Percentiles rank a stretch among this genome's conserved stretches.
phyloP scores from a whole-genome alignment of 2,797 vertebrate species.

The Chanos chanos region DNA sequence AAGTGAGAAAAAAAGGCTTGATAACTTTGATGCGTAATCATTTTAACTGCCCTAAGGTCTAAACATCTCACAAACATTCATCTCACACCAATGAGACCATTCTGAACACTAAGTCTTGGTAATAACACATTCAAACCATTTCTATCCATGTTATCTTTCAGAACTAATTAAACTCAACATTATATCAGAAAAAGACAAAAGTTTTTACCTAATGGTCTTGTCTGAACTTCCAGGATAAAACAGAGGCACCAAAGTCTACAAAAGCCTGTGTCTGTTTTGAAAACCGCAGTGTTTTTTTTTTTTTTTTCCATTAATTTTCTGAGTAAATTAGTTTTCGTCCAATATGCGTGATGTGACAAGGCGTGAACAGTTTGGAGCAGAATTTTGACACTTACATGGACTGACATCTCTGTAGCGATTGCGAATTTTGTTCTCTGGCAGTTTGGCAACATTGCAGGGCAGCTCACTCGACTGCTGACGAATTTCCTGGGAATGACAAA shows the following conservation, averaged over 20 bases:
- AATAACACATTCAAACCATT: no score
- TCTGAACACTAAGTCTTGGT: no score
- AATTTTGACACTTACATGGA: constrained; percentile 83
- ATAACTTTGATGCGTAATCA: constrained; percentile 19
- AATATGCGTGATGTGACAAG: not conserved
- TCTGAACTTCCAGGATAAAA: no score
- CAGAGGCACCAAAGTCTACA: no score
- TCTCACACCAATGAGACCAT: no score
- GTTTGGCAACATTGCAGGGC: constrained; percentile 92
- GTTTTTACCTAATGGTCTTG: no score
- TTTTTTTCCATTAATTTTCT: constrained; percentile 17
- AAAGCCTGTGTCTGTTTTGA: no score
- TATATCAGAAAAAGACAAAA: no score
- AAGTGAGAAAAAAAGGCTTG: constrained; percentile 8
- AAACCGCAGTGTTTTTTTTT: not conserved
- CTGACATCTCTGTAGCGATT: constrained; percentile 99
- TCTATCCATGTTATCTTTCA: no score
- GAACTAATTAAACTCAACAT: no score
- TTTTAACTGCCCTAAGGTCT: constrained; percentile 11
- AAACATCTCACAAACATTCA: no score
- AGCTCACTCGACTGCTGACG: constrained; percentile 94
- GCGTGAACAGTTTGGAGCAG: not conserved
- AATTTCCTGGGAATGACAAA: constrained; percentile 79
- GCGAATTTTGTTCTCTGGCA: constrained; percentile 91
- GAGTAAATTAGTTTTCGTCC: not conserved